These are phyloP conservation scores for Drosophila dunni DNA, from an alignment of 1,140 invertebrate genomes.

Conservation along the genomic window DNA sequence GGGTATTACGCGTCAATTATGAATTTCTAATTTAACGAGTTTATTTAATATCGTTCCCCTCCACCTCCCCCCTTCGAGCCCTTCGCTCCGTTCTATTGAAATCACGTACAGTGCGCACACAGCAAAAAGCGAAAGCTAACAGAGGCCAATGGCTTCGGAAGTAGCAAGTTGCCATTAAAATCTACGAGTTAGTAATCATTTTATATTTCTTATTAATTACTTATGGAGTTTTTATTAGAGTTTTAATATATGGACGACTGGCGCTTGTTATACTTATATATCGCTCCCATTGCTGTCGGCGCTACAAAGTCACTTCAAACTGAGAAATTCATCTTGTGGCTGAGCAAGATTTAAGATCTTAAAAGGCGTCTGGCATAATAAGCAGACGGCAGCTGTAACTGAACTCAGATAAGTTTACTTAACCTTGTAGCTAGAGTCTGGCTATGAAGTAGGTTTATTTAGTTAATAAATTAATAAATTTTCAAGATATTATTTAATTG, in stretches of 20 bases:
- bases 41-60: slow-evolving; percentile 23
- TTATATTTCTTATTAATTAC: slow-evolving; percentile 57
- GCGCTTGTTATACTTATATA: neutral
- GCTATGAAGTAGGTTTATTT: neutral
- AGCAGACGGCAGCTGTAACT: slow-evolving; percentile 24
- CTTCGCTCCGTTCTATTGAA: slow-evolving; percentile 54
- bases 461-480: too few species aligned
- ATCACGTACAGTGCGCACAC: slow-evolving; percentile 61
- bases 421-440: neutral
- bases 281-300: slow-evolving; percentile 7
- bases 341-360: neutral
- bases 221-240: slow-evolving; percentile 2
- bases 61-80: neutral
- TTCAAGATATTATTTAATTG: neutral
- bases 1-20: slow-evolving; percentile 75
- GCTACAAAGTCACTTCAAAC: slow-evolving; percentile 38
- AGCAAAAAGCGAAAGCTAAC: slow-evolving; percentile 72
- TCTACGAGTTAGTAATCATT: slow-evolving; percentile 30
- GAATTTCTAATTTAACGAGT: slow-evolving; percentile 75
- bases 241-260: slow-evolving; percentile 14
- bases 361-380: slow-evolving; percentile 51
- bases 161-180: slow-evolving; percentile 30
- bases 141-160: slow-evolving; percentile 70
- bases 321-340: slow-evolving; percentile 45
- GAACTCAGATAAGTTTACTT: neutral